Evolutionary conservation across 2,113 vertebrate genomes (phyloP).

Genomic region (Junco hyemalis): DNA sequence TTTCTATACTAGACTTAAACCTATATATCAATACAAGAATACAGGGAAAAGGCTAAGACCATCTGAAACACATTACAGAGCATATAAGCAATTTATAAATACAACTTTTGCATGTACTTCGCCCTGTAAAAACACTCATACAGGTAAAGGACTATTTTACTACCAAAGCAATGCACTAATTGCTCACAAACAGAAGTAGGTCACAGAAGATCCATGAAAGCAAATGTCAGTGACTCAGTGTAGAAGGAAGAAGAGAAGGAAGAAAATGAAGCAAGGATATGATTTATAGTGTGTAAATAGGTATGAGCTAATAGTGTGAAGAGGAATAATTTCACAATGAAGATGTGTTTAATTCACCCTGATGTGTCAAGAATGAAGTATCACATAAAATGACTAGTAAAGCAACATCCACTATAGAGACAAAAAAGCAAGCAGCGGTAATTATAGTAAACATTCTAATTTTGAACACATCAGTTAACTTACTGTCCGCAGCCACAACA

Average conservation of each 20-base stretch:
- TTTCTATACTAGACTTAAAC: background rate
- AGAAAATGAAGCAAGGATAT: slow-evolving; percentile 42
- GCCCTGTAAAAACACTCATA: background rate
- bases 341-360: background rate
- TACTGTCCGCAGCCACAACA: background rate
- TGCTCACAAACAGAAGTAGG: slow-evolving; percentile 63
- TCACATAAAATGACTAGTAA: background rate
- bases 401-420: background rate
- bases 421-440: background rate
- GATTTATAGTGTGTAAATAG: slow-evolving; percentile 35
- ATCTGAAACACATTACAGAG: background rate
- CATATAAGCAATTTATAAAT: background rate
- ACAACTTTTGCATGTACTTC: background rate
- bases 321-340: background rate
- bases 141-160: background rate
- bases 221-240: slow-evolving; percentile 64
- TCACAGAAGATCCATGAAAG: slow-evolving; percentile 65
- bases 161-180: slow-evolving; percentile 4
- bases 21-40: background rate
- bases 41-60: background rate
- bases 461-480: background rate
- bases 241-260: background rate
- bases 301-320: slow-evolving; percentile 3
- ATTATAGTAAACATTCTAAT: background rate
- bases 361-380: slow-evolving; percentile 1